These are phyloP conservation scores for Saccopteryx leptura DNA, from an alignment of 2,113 vertebrate genomes.

Conservation along the genomic window DNA sequence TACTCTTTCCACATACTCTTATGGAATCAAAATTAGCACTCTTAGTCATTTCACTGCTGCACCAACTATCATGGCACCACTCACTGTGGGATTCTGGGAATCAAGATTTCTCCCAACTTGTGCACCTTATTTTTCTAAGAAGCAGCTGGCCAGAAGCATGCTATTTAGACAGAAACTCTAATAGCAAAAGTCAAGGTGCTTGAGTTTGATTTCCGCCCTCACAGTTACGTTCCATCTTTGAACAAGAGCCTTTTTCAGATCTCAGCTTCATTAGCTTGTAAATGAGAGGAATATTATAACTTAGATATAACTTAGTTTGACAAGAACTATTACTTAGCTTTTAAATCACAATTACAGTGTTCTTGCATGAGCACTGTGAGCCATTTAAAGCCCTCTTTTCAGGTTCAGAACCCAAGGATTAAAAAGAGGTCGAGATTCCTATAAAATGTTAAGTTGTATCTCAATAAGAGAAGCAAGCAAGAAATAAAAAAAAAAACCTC, in stretches of 20 bases:
- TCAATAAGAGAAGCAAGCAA: background rate
- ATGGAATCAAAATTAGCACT: background rate
- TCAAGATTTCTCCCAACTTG: background rate
- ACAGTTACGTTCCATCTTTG: background rate
- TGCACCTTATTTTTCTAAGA: background rate
- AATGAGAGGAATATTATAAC: slow-evolving; percentile 48
- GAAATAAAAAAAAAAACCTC: background rate
- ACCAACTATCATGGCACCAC: background rate
- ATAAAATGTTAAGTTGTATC: slow-evolving; percentile 47
- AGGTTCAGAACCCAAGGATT: background rate
- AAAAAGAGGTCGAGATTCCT: slow-evolving; percentile 51
- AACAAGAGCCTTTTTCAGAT: slow-evolving; percentile 23
- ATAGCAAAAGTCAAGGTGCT: background rate
- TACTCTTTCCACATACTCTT: background rate
- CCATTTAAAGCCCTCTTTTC: slow-evolving; percentile 32
- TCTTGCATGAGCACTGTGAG: slow-evolving; percentile 4
- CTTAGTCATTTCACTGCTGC: background rate
- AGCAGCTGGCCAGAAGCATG: background rate
- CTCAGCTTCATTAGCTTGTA: slow-evolving; percentile 37
- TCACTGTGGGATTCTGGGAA: background rate
- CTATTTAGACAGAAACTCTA: background rate
- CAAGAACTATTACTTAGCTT: slow-evolving; percentile 54
- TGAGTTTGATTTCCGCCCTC: background rate
- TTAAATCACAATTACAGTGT: slow-evolving; percentile 28
- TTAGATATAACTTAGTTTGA: slow-evolving; percentile 54